Evolutionary conservation across 2,113 vertebrate genomes (phyloP).

Genomic region (Fukomys damarensis): DNA sequence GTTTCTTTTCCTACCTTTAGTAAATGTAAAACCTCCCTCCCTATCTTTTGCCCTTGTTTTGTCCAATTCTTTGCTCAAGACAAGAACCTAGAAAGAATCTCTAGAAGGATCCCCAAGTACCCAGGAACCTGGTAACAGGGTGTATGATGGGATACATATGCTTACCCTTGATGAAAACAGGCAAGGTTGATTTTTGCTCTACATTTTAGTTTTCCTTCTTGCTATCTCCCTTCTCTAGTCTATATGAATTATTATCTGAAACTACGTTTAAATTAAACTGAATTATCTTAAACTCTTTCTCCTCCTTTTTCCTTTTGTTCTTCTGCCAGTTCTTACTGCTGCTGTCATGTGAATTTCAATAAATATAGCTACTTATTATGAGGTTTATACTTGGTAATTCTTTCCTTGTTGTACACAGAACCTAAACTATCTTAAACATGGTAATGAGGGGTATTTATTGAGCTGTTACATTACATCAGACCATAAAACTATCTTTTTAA

Average conservation of each 20-base stretch:
- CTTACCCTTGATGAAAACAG: neutral
- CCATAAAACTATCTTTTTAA: slow-evolving; percentile 3
- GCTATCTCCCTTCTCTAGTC: neutral
- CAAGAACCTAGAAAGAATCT: no score
- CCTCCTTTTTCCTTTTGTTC: no score
- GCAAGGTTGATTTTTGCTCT: neutral
- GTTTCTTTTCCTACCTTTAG: neutral
- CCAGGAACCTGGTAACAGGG: no score
- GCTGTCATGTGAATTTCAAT: no score
- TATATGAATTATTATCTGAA: neutral
- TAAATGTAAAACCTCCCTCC: neutral
- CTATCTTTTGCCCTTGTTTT: neutral
- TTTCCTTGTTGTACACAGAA: no score
- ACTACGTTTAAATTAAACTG: no score
- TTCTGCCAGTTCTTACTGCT: no score
- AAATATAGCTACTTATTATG: no score
- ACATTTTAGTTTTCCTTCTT: slow-evolving; percentile 1
- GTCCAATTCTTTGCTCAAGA: neutral
- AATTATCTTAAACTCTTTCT: no score
- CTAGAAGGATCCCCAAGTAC: no score
- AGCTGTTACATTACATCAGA: neutral
- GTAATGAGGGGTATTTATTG: neutral
- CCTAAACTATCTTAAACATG: no score
- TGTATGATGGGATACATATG: neutral
- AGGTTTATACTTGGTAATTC: no score